Base-by-base conservation (phyloP, 2,113 vertebrate species). In the Peromyscus californicus region DNA sequence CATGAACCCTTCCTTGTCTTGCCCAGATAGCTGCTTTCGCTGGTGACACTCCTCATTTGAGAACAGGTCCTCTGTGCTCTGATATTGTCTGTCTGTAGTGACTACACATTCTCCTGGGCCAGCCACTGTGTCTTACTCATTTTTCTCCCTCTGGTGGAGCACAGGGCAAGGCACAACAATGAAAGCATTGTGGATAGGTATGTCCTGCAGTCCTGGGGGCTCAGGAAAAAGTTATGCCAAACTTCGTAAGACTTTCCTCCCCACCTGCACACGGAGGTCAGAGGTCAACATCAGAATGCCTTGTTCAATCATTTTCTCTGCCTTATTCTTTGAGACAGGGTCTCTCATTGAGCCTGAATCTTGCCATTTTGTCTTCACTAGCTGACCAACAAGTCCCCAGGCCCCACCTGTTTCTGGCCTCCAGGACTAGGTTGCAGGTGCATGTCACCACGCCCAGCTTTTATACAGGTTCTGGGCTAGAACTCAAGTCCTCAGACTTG, bases 31-130 rank as follows among this genome's bases (percentile, higher is more conserved):
- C 16, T 82, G 33, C 4, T 45, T 79, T 19, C 26, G 31, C 16
- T 19, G 82, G 15, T 86, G 61, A 86, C 17, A 67, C 5, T 45
- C 0, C 26, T 70, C 65, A n/a, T 22, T 11, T 85, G 61, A 70
- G n/a, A 33, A 63, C 51, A 80, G 21, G 78, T 10, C 29, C 15
- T 33, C 2, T 0, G 0, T 0, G 0, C 3, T 8, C 21, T 42
- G 7, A 31, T 4, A 16, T 57, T 8, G 76, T 78, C 88, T 76
- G 45, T 16, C 39, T 31, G 22, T 1, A n/a, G 26, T 74, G 26
- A 22, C 4, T 29, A 8, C 0, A 7, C 65, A 57, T 7, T 72
- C 2, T 26, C 45, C 70, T 26, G 45, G 48, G 70, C 1, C 4
- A 59, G 26, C 6, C 83, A 39, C 69, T 63, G 4, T 39, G 0